phyloP scores from a whole-genome alignment of 2,797 vertebrate species.

The Antrozous pallidus region DNA sequence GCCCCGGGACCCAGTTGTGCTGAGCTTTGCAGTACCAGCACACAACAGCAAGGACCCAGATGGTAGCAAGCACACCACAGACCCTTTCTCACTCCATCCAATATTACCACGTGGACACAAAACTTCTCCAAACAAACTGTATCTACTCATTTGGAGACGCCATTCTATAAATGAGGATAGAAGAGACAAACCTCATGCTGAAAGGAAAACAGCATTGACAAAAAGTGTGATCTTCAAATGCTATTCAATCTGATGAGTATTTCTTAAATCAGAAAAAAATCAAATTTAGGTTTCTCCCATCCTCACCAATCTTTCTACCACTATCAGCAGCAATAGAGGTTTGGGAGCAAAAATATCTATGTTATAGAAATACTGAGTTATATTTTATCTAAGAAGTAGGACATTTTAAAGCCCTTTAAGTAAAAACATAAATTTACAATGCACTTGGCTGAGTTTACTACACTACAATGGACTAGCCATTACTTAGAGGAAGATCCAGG shows the following conservation, averaged over 20 bases:
- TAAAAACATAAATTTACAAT: conserved; percentile 7
- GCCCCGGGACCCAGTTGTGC: not conserved
- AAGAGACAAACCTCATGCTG: not conserved
- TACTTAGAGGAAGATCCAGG: not conserved
- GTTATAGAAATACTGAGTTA: not conserved
- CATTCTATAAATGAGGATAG: not conserved
- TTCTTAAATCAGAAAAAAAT: not conserved
- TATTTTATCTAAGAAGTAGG: not conserved
- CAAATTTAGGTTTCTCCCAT: not conserved
- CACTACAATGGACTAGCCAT: not conserved
- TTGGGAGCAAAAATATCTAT: not conserved
- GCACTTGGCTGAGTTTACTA: not conserved
- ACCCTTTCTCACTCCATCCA: not conserved
- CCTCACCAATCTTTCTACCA: not conserved
- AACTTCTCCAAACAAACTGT: not conserved
- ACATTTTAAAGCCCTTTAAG: not conserved
- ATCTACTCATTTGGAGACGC: not conserved
- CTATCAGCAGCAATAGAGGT: not conserved
- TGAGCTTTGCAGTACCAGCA: not conserved
- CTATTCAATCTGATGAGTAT: not conserved
- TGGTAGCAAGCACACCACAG: not conserved
- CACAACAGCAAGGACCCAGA: not conserved
- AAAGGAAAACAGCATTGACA: not conserved
- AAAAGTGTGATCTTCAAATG: not conserved
- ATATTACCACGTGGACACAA: not conserved